A percentile compares a stretch with the other conserved stretches of the same genome.
These are phyloP conservation scores for Stigmatopora argus DNA, from an alignment of 2,113 vertebrate species.

Conservation along the genomic window DNA sequence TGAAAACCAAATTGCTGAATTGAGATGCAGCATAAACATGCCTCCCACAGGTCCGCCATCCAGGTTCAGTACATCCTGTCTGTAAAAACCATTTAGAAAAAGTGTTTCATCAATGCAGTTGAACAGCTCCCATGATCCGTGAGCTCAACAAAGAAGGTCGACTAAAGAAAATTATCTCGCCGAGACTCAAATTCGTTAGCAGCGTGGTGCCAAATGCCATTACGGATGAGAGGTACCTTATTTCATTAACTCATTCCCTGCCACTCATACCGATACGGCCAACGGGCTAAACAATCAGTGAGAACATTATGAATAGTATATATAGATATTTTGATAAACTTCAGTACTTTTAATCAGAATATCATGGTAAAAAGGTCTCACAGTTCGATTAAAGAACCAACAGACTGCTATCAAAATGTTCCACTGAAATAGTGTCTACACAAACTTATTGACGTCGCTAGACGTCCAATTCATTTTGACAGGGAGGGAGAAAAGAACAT, in stretches of 20 bases:
- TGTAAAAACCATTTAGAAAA: background rate
- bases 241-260: background rate
- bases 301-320: background rate
- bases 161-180: background rate
- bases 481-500: too few species aligned
- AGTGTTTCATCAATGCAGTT: background rate
- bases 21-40: background rate
- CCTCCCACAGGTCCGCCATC: background rate
- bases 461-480: too few species aligned
- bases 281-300: background rate
- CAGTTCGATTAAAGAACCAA: too few species aligned
- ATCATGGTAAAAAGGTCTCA: too few species aligned
- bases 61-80: background rate
- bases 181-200: slow-evolving; percentile 1
- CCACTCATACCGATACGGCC: too few species aligned
- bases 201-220: background rate
- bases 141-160: slow-evolving; percentile 8
- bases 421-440: too few species aligned
- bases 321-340: too few species aligned
- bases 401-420: too few species aligned
- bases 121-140: background rate
- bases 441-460: too few species aligned
- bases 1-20: background rate
- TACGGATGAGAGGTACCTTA: background rate
- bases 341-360: too few species aligned